A percentile compares a stretch with the other conserved stretches of the same genome.
phyloP scores from a whole-genome alignment of 2,888 invertebrate species.

The Cantharis lateralis region DNA sequence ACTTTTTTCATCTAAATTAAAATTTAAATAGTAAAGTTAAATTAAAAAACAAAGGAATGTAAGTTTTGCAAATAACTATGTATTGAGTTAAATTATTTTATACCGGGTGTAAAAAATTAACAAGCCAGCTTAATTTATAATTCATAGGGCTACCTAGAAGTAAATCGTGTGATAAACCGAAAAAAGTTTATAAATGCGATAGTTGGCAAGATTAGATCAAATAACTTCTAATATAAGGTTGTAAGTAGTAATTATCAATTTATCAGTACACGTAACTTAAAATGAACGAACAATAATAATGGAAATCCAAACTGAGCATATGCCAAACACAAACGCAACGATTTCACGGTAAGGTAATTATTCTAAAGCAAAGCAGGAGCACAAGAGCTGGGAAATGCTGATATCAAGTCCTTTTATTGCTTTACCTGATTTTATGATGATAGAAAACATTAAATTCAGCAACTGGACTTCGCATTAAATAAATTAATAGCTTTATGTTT shows the following conservation, averaged over 20 bases:
- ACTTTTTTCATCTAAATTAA: no score
- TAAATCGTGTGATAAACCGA: slow-evolving; percentile 12
- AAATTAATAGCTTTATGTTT: slow-evolving; percentile 44
- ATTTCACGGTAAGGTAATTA: slow-evolving; percentile 43
- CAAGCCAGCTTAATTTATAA: neutral
- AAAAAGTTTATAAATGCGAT: slow-evolving; percentile 12
- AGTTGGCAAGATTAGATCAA: slow-evolving; percentile 17
- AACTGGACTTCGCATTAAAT: slow-evolving; percentile 45
- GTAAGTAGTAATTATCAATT: slow-evolving; percentile 24
- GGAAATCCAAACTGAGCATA: slow-evolving; percentile 31
- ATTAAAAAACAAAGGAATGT: no score
- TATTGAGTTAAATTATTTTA: neutral
- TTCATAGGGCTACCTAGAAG: neutral
- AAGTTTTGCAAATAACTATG: no score
- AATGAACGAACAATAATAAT: slow-evolving; percentile 33
- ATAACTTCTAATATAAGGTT: slow-evolving; percentile 15
- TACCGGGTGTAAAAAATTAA: neutral
- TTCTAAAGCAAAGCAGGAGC: slow-evolving; percentile 41
- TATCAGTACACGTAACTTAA: slow-evolving; percentile 29
- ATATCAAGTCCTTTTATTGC: slow-evolving; percentile 46
- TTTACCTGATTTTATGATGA: slow-evolving; percentile 47
- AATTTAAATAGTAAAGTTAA: no score
- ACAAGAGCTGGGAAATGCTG: slow-evolving; percentile 39
- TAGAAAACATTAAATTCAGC: slow-evolving; percentile 42
- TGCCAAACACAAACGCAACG: slow-evolving; percentile 35